Evolutionary conservation across 2,113 vertebrate species (phyloP), one percentile per base, ranked within the genome.

Genomic region (Catharus minimus): DNA sequence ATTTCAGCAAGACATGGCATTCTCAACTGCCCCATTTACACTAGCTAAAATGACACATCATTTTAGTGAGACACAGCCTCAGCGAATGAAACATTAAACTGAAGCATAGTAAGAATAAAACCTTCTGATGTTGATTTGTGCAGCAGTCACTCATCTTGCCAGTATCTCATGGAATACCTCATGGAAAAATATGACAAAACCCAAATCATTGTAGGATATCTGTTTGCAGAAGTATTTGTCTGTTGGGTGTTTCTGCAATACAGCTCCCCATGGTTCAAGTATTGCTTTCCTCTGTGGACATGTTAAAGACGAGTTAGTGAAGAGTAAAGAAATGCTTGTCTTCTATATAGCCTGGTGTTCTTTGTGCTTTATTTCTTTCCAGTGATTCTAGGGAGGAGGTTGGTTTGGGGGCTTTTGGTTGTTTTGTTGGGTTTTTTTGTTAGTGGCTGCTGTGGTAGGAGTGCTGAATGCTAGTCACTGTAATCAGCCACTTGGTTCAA

Each of bases 401-500:
- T 38, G 32, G 16, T 33, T 65, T 57, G 18, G 27, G 11, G 16
- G 6, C 1, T 26, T 19, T 65, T 72, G 17, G 10, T 26, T 41
- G 10, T 28, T 43, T 33, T 21, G 2, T 9, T 39, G 22, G 18
- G 2, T 0, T 1, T 15, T 76, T 64, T 69, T 74, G 15, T 66
- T 50, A 26, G 28, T 65, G 13, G 44, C 38, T 62, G 17, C 44
- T 82, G 14, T 58, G 41, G 15, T 67, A 65, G 38, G 24, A 93
- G 28, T 65, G 41, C 61, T 68, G 32, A 50, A 36, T 49, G 22
- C 9, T 89, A 47, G 55, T 57, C 43, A 43, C 32, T 74, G 21
- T 61, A 85, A 82, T n/a, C 58, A 90, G 46, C 57, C 50, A 46
- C 47, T 95, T 95, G 85, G 56, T 94, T 90, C 61, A 50, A 9